These are phyloP conservation scores for Sparus aurata DNA, from an alignment of 2,797 vertebrate genomes.

Conservation along the genomic window DNA sequence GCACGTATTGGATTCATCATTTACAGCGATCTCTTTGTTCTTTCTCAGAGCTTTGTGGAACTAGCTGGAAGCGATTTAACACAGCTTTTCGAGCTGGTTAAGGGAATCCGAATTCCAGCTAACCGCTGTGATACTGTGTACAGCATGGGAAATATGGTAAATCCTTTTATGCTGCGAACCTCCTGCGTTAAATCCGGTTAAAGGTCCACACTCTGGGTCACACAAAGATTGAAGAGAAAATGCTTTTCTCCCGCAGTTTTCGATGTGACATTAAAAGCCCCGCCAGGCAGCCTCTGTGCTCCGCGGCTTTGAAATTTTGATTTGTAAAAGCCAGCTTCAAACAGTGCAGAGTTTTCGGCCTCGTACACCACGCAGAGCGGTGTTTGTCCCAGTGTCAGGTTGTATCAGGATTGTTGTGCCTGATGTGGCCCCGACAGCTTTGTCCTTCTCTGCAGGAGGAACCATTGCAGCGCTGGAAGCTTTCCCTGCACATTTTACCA, in stretches of 20 bases:
- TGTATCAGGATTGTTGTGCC: slow-evolving; percentile 66
- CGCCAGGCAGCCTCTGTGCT: slow-evolving; percentile 39
- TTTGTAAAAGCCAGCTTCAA: slow-evolving; percentile 72
- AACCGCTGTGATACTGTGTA: slow-evolving; percentile 57
- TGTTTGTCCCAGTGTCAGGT: slow-evolving; percentile 75
- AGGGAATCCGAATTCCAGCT: slow-evolving; percentile 11
- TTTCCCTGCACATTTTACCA: not conserved
- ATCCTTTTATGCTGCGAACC: slow-evolving; percentile 58
- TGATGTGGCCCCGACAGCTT: slow-evolving; percentile 61
- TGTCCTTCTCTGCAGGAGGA: slow-evolving; percentile 62
- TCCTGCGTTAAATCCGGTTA: slow-evolving; percentile 70
- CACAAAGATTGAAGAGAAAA: slow-evolving; percentile 55
- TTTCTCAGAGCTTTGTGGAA: slow-evolving; percentile 4
- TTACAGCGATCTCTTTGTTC: not conserved
- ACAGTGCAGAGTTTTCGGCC: slow-evolving; percentile 53
- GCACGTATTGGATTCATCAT: not conserved
- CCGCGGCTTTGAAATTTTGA: slow-evolving; percentile 68
- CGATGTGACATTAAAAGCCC: slow-evolving; percentile 53
- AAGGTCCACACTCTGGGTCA: slow-evolving; percentile 51
- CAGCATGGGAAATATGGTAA: slow-evolving; percentile 57
- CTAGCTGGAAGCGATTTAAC: slow-evolving; percentile 33
- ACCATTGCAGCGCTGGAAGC: not conserved
- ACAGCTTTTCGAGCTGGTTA: slow-evolving; percentile 33
- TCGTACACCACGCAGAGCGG: slow-evolving; percentile 39
- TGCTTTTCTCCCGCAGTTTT: slow-evolving; percentile 56